Conservation (phyloP, 1,140 invertebrate genomes). For the Pseudomyrmex dendroicus region DNA sequence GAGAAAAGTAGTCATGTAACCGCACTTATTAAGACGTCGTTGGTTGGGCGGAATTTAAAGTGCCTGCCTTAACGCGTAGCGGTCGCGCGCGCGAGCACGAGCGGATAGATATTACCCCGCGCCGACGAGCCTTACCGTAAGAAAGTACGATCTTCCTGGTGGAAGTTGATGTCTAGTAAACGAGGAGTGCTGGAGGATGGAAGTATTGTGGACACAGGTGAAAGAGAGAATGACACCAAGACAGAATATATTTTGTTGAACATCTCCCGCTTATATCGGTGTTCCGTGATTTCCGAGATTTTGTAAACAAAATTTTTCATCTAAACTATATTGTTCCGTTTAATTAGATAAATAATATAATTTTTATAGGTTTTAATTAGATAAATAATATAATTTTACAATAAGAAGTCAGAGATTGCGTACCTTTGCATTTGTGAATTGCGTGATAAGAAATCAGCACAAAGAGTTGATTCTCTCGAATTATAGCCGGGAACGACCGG, state of each 20-base stretch:
- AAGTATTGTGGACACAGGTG: background rate
- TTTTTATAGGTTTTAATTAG: background rate
- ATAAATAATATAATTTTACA: background rate
- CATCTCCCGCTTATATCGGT: background rate
- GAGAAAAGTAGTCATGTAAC: constrained; percentile 75
- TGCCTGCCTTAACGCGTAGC: constrained; percentile 65
- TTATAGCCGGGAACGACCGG: background rate
- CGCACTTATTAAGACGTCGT: constrained; percentile 84
- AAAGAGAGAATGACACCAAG: constrained; percentile 8
- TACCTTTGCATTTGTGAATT: constrained; percentile 74
- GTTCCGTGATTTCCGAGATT: background rate
- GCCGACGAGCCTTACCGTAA: constrained; percentile 34
- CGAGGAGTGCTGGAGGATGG: background rate
- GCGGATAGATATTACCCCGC: constrained; percentile 56
- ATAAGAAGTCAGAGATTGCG: background rate
- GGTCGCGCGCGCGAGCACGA: constrained; percentile 72
- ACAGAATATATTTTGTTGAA: background rate
- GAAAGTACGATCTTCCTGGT: constrained; percentile 45
- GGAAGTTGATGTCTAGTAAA: constrained; percentile 12
- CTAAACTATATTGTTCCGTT: background rate
- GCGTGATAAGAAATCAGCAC: constrained; percentile 77
- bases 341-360: background rate
- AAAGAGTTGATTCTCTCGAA: background rate
- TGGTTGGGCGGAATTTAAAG: constrained; percentile 80
- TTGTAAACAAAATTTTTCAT: background rate